Evolutionary conservation across 2,113 vertebrate genomes (phyloP).

Genomic region (Sylvietta virens): DNA sequence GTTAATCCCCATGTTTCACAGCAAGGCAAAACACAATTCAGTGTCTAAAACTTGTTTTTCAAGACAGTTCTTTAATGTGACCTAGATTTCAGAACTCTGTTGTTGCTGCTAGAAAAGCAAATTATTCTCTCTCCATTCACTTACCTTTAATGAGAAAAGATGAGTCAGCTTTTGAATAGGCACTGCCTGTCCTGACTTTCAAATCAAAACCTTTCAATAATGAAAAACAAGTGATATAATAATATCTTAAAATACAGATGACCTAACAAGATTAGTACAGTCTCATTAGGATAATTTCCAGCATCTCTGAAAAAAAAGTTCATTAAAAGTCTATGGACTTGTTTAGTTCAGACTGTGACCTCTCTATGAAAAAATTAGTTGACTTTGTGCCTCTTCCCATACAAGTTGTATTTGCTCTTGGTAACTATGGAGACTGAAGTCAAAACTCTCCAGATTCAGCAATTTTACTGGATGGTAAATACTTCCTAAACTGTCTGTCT

Average conservation of each 20-base stretch:
- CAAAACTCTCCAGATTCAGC: not conserved
- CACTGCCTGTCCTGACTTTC: slow-evolving; percentile 38
- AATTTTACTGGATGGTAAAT: not conserved
- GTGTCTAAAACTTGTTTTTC: not conserved
- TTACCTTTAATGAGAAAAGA: slow-evolving; percentile 59
- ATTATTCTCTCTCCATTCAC: slow-evolving; percentile 48
- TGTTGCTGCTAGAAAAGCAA: slow-evolving; percentile 67
- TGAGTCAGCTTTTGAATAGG: slow-evolving; percentile 64
- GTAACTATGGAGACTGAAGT: slow-evolving; percentile 3
- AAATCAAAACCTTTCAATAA: slow-evolving; percentile 67
- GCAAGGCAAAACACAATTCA: not conserved
- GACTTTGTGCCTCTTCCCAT: not conserved
- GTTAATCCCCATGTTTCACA: not conserved
- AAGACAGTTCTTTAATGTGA: slow-evolving; percentile 51
- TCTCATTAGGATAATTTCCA: slow-evolving; percentile 23
- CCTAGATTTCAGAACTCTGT: slow-evolving; percentile 72
- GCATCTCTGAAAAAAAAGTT: not conserved
- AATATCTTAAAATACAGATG: slow-evolving; percentile 33
- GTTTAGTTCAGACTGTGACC: not conserved
- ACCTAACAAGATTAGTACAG: slow-evolving; percentile 15
- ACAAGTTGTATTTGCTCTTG: not conserved
- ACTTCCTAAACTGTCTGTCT: not conserved
- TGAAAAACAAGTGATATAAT: slow-evolving; percentile 48
- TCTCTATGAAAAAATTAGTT: not conserved
- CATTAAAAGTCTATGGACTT: not conserved